Evolutionary conservation across 2,888 invertebrate genomes (phyloP).

Genomic region (Taphrorychus bicolor): DNA sequence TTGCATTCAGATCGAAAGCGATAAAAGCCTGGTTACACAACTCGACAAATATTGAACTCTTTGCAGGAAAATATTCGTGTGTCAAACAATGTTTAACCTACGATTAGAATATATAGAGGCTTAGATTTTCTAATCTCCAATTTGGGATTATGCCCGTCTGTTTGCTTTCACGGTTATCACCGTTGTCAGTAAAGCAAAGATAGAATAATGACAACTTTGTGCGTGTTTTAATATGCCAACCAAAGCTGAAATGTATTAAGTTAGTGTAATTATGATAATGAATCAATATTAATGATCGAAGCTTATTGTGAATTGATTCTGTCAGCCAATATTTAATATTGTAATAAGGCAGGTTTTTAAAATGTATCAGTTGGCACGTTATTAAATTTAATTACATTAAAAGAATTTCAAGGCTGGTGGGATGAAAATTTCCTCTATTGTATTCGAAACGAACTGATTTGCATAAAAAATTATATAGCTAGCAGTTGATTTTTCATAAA

Average conservation of each 20-base stretch:
- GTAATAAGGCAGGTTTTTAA: background rate
- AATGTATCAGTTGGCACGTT: slow-evolving; percentile 3
- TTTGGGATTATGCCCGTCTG: background rate
- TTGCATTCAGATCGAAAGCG: background rate
- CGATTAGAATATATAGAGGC: background rate
- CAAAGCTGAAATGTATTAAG: background rate
- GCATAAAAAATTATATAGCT: slow-evolving; percentile 27
- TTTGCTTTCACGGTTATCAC: background rate
- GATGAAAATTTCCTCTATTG: slow-evolving; percentile 31
- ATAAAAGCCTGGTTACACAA: background rate
- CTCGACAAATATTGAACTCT: background rate
- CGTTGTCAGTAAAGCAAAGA: too few relatives aligned
- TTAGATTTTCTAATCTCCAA: background rate
- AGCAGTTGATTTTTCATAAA: slow-evolving; percentile 12
- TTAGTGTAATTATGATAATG: background rate
- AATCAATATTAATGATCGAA: background rate
- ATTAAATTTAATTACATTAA: slow-evolving; percentile 9
- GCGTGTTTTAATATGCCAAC: background rate
- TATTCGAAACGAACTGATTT: slow-evolving; percentile 10
- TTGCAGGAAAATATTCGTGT: background rate
- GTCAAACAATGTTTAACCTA: background rate
- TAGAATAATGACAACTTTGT: background rate
- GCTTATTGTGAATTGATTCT: background rate
- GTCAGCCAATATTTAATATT: slow-evolving; percentile 1
- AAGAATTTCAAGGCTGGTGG: slow-evolving; percentile 25